These are phyloP conservation scores for Phengaris arion DNA, from an alignment of 2,888 invertebrate species.

Conservation along the genomic window DNA sequence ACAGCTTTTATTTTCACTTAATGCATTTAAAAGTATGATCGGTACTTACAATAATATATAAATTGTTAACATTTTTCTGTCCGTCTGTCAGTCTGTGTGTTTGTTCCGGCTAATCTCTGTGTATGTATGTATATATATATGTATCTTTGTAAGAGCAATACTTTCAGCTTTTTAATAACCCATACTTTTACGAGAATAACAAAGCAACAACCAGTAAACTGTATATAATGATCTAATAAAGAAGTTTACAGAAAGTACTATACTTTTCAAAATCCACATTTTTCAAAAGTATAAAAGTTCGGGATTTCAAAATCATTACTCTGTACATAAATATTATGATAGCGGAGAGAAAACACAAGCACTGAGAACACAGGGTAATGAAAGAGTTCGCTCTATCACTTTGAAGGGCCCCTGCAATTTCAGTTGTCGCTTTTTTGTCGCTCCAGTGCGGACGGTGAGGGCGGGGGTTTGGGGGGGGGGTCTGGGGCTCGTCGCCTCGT, in stretches of 20 bases:
- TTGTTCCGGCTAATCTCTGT: too few species aligned
- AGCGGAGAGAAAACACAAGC: not conserved
- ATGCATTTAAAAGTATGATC: too few species aligned
- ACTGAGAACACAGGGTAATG: constrained; percentile 24
- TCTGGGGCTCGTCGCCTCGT: not conserved
- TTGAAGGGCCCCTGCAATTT: constrained; percentile 26
- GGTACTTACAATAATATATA: too few species aligned
- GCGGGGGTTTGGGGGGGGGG: not conserved
- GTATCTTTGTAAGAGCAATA: not conserved
- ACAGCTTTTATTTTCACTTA: too few species aligned
- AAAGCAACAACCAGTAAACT: not conserved
- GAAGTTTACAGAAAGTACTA: not conserved
- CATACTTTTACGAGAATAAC: not conserved
- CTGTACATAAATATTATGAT: constrained; percentile 6
- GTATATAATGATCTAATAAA: not conserved
- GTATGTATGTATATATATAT: too few species aligned
- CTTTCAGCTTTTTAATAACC: not conserved
- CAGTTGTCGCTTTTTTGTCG: constrained; percentile 30
- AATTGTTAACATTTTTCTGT: too few species aligned
- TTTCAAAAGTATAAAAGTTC: not conserved
- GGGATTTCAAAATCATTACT: not conserved
- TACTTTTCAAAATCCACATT: not conserved
- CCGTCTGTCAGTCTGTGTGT: too few species aligned
- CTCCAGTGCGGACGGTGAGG: not conserved
- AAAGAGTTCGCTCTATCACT: constrained; percentile 27